Evolutionary conservation across 2,888 invertebrate genomes (phyloP).

Genomic region (Chrysodeixis includens): DNA sequence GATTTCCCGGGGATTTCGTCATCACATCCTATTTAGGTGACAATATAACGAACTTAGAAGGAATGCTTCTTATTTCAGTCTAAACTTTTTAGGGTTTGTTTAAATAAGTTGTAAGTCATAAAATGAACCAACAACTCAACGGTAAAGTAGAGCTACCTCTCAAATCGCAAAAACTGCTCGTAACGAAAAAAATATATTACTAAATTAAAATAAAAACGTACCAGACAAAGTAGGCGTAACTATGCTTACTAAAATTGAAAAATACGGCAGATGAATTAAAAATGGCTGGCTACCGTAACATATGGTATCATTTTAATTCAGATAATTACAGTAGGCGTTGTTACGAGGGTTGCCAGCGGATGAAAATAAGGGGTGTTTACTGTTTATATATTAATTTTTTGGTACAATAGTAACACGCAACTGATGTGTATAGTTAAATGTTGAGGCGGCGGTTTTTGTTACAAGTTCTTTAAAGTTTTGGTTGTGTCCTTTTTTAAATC

Average conservation of each 20-base stretch:
- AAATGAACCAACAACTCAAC: background rate
- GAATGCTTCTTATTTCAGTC: no score
- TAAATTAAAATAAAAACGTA: constrained; percentile 1
- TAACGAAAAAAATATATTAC: background rate
- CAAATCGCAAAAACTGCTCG: background rate
- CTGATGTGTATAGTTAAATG: constrained; percentile 19
- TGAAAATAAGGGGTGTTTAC: constrained; percentile 36
- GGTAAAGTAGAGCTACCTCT: background rate
- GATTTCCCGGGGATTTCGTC: no score
- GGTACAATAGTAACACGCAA: constrained; percentile 60
- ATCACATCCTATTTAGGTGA: no score
- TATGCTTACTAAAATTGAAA: constrained; percentile 36
- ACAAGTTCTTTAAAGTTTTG: background rate
- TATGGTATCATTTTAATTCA: constrained; percentile 57
- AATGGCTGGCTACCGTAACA: constrained; percentile 43
- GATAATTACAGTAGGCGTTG: constrained; percentile 67
- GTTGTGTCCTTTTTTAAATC: no score
- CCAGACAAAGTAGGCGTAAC: constrained; percentile 25
- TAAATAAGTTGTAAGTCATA: no score
- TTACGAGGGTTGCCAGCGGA: constrained; percentile 59
- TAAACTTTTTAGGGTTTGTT: no score
- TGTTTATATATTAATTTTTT: constrained; percentile 73
- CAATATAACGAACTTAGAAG: no score
- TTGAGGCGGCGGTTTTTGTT: background rate
- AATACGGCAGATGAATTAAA: constrained; percentile 33